Percentiles rank a stretch among this genome's conserved stretches.
Evolutionary conservation across 2,888 invertebrate species (phyloP).

Genomic region (Clanis bilineata): DNA sequence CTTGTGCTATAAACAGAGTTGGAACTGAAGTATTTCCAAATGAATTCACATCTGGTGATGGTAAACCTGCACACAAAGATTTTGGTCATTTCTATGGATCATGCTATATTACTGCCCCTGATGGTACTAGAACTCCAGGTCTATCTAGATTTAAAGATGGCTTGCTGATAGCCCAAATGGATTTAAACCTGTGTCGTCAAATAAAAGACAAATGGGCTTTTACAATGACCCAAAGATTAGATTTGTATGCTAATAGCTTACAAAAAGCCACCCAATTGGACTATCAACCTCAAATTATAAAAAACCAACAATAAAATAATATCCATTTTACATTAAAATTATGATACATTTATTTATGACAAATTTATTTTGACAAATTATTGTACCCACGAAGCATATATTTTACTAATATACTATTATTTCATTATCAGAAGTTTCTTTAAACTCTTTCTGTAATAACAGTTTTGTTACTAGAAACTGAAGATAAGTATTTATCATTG

Average conservation of each 20-base stretch:
- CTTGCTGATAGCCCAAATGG: conserved; percentile 93
- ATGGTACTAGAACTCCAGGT: conserved; percentile 95
- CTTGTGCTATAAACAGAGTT: conserved; percentile 96
- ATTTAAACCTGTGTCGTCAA: conserved; percentile 97
- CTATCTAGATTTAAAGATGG: conserved; percentile 92
- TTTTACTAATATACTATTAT: too few species aligned
- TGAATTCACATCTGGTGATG: conserved; percentile 81
- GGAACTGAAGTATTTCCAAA: conserved; percentile 92
- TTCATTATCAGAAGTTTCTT: too few species aligned
- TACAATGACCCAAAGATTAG: conserved; percentile 96
- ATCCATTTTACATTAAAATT: background rate
- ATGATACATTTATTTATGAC: background rate
- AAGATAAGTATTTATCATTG: too few species aligned
- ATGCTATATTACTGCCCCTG: conserved; percentile 96
- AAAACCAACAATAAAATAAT: background rate
- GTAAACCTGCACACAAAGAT: conserved; percentile 90
- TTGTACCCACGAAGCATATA: too few species aligned
- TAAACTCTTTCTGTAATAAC: too few species aligned
- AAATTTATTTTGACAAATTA: too few species aligned
- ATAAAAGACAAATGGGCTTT: conserved; percentile 98
- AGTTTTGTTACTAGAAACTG: too few species aligned
- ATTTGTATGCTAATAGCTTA: conserved; percentile 92
- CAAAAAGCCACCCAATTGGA: conserved; percentile 56
- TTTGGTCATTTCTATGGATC: conserved; percentile 99
- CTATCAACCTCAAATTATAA: conserved; percentile 60